A percentile compares a stretch with the other conserved stretches of the same genome.
These are phyloP conservation scores for Glyptemys insculpta DNA, from an alignment of 2,797 vertebrate genomes.

Conservation along the genomic window DNA sequence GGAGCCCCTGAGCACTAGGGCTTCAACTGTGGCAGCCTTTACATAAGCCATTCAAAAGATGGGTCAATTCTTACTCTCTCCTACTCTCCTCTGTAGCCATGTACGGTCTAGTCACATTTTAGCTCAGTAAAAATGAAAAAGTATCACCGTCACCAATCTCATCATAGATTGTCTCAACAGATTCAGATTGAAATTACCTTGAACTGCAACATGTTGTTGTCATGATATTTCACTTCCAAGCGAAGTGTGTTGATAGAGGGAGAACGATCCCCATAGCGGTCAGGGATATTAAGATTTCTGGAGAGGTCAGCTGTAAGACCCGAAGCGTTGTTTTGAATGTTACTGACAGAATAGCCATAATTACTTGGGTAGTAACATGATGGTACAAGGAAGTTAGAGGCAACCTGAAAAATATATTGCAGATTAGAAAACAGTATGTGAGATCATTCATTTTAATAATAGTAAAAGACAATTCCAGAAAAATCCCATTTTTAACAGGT, in stretches of 20 bases:
- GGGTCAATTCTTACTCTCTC: background rate
- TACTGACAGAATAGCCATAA: slow-evolving; percentile 80
- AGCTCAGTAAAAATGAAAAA: background rate
- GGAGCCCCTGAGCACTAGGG: no score
- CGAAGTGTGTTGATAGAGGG: slow-evolving; percentile 77
- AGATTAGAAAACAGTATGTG: background rate
- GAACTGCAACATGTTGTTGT: slow-evolving; percentile 85
- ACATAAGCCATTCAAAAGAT: background rate
- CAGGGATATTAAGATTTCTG: slow-evolving; percentile 51
- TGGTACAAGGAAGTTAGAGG: slow-evolving; percentile 57
- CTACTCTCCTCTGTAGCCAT: background rate
- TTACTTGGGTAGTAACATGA: slow-evolving; percentile 86
- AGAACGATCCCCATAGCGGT: slow-evolving; percentile 70
- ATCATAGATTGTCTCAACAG: background rate
- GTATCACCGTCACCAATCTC: background rate
- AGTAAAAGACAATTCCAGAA: background rate
- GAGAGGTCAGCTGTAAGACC: slow-evolving; percentile 80
- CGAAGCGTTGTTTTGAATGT: rapidly evolving
- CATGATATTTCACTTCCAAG: slow-evolving; percentile 84
- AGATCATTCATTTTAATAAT: background rate
- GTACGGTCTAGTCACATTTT: background rate
- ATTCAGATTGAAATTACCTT: slow-evolving; percentile 81
- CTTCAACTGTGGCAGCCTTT: background rate
- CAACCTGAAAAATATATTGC: slow-evolving; percentile 69
- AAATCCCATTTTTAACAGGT: background rate